Base-by-base conservation (phyloP, 2,797 vertebrate species). In the Basileuterus tristriatus region DNA sequence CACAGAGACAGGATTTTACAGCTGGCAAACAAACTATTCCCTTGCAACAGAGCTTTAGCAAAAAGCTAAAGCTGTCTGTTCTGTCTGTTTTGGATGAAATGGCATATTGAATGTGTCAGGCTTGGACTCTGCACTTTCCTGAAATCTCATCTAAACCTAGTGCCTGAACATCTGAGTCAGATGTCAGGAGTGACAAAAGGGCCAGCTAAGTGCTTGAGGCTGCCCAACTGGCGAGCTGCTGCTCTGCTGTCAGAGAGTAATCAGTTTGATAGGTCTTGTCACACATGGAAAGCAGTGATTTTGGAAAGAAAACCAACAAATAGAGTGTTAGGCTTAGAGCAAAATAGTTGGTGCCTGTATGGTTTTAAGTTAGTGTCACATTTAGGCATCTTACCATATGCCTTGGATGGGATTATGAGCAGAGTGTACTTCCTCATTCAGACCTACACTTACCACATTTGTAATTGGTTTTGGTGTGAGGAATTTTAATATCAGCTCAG, bases 141-240 rank as follows among this genome's bases (percentile, higher is more conserved):
- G 76, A 92, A 87, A 83, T 80, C 74, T 90, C 74, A 80, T 92
- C 52, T 81, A 91, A 94, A 83, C 59, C 93, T 49, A 49, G 18
- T 47, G 72, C 58, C 55, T 90, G 69, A 60, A 21, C 47, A 76
- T 95, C 50, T 1, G 10, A 85, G 70, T 82, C 70, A 72, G 74
- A 56, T 47, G 68, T 74, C 86, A 89, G 71, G 47, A 89, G 43
- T 65, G 81, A 93, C 75, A 88, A 89, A 96, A 89, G 53, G 53
- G 64, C 22, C 75, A 87, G 64, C 68, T 93, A 91, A 93, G n/a
- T 2, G 4, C 83, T 94, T 29, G 65, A 0, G 1, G 77, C 91
- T 83, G 56, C 60, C 92, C 9, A 13, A 21, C 50, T 22, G 23
- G 74, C 81, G 86, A 77, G 71, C 32, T 2, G 26, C 92, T n/a